Evolutionary conservation across 1,140 invertebrate species (phyloP).

Genomic region (Drosophila dunni): DNA sequence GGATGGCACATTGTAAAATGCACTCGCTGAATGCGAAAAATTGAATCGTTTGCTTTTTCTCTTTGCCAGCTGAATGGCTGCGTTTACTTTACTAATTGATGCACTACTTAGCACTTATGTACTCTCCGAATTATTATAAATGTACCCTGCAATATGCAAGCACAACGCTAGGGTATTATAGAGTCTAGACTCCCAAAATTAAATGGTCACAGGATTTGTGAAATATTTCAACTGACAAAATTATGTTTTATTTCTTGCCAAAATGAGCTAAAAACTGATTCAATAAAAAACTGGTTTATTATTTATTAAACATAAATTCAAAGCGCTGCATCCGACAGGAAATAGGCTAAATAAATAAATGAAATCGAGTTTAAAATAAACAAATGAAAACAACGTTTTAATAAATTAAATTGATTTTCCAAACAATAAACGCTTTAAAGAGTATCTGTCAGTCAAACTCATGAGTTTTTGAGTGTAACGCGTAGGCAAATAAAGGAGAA

Average conservation of each 20-base stretch:
- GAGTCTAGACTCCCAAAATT: not conserved
- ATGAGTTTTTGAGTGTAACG: not conserved
- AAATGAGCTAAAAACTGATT: too few relatives aligned
- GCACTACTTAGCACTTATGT: conserved; percentile 71
- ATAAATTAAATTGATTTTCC: too few relatives aligned
- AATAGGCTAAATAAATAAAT: too few relatives aligned
- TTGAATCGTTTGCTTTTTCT: conserved; percentile 60
- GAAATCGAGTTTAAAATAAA: too few relatives aligned
- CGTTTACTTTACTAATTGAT: conserved; percentile 81
- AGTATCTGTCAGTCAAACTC: conserved; percentile 1
- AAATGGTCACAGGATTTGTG: not conserved
- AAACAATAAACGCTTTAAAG: not conserved
- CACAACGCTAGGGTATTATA: not conserved
- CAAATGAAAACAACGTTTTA: too few relatives aligned
- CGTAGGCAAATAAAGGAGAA: not conserved
- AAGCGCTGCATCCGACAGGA: too few relatives aligned
- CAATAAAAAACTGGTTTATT: too few relatives aligned
- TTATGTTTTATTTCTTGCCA: too few relatives aligned
- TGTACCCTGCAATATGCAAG: not conserved
- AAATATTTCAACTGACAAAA: too few relatives aligned
- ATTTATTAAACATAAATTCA: too few relatives aligned
- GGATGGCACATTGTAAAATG: not conserved
- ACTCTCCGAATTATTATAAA: conserved; percentile 60
- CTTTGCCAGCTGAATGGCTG: conserved; percentile 71
- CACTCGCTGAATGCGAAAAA: conserved; percentile 1